Percentiles rank a stretch among this genome's conserved stretches.
Evolutionary conservation across 2,888 invertebrate species (phyloP).

Genomic region (Nematopogon swammerdamellus): DNA sequence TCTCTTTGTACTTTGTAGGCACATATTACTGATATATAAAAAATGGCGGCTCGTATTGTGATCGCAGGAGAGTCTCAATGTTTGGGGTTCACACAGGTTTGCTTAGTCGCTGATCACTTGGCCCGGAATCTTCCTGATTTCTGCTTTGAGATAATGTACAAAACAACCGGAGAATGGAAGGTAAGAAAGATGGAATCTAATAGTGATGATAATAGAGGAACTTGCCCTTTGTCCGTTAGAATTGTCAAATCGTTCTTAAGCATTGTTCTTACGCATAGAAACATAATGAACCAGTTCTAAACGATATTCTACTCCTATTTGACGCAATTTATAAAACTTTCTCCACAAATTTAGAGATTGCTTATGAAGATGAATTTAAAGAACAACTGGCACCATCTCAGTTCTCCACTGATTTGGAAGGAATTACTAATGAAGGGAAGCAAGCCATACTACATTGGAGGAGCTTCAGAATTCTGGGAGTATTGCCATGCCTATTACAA

Average conservation of each 20-base stretch:
- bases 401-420: conserved; percentile 60
- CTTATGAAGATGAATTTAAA: conserved; percentile 42
- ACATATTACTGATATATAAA: too few species aligned
- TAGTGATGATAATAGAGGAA: too few species aligned
- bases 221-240: too few species aligned
- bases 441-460: conserved; percentile 56
- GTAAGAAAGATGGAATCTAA: conserved; percentile 19
- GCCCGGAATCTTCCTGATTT: conserved; percentile 53
- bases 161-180: conserved; percentile 47
- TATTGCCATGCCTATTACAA: conserved; percentile 59
- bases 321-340: not conserved
- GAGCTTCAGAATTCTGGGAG: conserved; percentile 58
- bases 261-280: too few species aligned
- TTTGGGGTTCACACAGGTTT: conserved; percentile 45
- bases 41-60: conserved; percentile 49
- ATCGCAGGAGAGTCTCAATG: conserved; percentile 56
- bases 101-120: conserved; percentile 52
- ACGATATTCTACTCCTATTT: too few species aligned
- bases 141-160: conserved; percentile 44
- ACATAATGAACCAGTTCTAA: too few species aligned
- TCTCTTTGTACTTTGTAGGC: too few species aligned
- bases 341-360: conserved; percentile 33
- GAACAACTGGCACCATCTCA: conserved; percentile 53
- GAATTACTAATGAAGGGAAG: conserved; percentile 53
- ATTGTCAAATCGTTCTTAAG: too few species aligned